A percentile compares a stretch with the other conserved stretches of the same genome.
Evolutionary conservation across 2,113 vertebrate genomes (phyloP).

Genomic region (Neodon shergylaensis): DNA sequence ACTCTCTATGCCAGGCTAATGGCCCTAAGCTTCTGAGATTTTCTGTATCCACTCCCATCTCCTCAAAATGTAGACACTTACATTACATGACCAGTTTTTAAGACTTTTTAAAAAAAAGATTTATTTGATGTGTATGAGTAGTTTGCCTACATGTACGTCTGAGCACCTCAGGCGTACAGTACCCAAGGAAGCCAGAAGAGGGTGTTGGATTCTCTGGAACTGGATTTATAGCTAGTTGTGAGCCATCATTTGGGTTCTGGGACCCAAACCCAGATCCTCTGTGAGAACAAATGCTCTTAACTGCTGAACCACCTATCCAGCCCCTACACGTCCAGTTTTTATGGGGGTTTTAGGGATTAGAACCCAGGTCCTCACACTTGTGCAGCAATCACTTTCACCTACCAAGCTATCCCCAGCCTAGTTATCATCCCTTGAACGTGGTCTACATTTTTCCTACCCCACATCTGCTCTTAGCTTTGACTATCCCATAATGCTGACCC

Average conservation of each 20-base stretch:
- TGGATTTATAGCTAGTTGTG: neutral
- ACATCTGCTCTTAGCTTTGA: neutral
- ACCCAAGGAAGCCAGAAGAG: neutral
- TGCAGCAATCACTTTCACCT: no score
- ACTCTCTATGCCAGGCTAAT: neutral
- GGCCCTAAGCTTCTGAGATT: neutral
- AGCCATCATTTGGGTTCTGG: neutral
- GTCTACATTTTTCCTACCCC: neutral
- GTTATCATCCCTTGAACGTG: neutral
- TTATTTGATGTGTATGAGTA: neutral
- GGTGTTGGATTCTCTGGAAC: neutral
- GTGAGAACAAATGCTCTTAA: neutral
- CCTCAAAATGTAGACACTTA: neutral
- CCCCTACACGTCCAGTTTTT: neutral
- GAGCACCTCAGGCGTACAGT: neutral
- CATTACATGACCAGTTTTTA: neutral
- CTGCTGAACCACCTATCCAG: neutral
- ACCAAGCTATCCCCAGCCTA: neutral
- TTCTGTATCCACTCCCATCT: neutral
- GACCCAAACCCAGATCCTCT: neutral
- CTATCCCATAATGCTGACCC: neutral
- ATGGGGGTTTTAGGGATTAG: neutral
- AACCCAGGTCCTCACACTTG: neutral
- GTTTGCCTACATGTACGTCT: neutral
- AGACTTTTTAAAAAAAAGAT: neutral